Percentiles rank a stretch among this genome's conserved stretches.
phyloP scores from a whole-genome alignment of 2,113 vertebrate genomes.

The Galeopterus variegatus region DNA sequence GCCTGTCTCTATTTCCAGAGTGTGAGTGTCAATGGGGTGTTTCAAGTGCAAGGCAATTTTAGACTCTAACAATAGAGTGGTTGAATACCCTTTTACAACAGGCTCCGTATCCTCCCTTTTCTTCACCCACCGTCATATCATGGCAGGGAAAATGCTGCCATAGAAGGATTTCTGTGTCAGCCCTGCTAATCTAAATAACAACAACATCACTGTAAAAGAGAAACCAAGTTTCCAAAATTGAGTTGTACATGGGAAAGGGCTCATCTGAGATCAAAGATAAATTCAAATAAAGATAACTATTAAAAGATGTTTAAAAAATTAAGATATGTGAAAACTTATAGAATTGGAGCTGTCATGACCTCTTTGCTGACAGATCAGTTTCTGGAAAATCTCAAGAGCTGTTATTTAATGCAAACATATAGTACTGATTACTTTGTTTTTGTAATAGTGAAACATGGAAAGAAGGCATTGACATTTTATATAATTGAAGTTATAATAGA shows the following conservation, averaged over 20 bases:
- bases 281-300: neutral
- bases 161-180: neutral
- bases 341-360: accelerated
- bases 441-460: neutral
- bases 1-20: conserved; percentile 74
- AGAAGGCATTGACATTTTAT: neutral
- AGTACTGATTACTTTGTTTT: neutral
- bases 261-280: neutral
- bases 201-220: neutral
- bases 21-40: conserved; percentile 65
- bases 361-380: neutral
- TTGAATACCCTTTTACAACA: neutral
- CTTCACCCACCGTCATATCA: neutral
- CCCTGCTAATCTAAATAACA: neutral
- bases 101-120: no score
- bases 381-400: neutral
- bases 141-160: conserved; percentile 40
- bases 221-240: neutral
- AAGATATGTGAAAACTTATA: neutral
- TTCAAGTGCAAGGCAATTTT: conserved; percentile 65
- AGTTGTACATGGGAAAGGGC: neutral
- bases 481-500: neutral
- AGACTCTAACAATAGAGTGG: neutral
- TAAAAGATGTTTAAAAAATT: neutral
- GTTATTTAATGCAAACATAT: neutral